These are phyloP conservation scores for Cetonia aurata DNA, from an alignment of 2,888 invertebrate species.

Conservation along the genomic window DNA sequence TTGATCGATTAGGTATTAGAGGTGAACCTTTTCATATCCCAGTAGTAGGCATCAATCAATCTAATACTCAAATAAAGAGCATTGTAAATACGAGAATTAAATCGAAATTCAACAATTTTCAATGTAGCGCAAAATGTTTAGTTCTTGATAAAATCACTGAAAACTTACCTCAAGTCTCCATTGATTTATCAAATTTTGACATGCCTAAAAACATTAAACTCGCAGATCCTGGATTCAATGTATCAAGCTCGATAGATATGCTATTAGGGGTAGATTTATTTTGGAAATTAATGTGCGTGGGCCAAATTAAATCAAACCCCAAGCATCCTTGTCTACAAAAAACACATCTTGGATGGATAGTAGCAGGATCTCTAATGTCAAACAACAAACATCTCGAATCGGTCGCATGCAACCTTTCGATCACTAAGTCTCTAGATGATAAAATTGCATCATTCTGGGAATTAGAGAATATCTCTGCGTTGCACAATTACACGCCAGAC, in stretches of 20 bases:
- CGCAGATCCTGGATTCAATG: constrained; percentile 7
- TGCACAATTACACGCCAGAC: too few species aligned
- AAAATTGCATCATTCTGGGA: too few species aligned
- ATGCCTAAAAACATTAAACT: not conserved
- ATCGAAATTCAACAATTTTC: constrained; percentile 12
- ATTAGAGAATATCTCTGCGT: too few species aligned
- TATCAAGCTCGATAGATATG: not conserved
- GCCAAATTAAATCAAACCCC: constrained; percentile 4
- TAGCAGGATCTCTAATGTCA: not conserved
- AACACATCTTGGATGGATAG: constrained; percentile 5
- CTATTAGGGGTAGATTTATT: constrained; percentile 3
- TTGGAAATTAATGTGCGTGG: constrained; percentile 14
- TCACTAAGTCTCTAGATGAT: too few species aligned
- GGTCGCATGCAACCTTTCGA: too few species aligned
- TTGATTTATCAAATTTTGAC: constrained; percentile 1
- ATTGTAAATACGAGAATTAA: not conserved
- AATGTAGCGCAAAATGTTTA: not conserved
- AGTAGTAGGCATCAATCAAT: constrained; percentile 3
- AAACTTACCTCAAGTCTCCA: not conserved
- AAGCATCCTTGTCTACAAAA: constrained; percentile 6
- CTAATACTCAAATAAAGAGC: constrained; percentile 6
- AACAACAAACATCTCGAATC: not conserved
- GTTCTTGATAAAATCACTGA: not conserved
- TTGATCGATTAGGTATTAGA: too few species aligned
- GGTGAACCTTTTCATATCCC: not conserved